Conservation (phyloP, 2,113 vertebrate genomes). For the Dicentrarchus labrax region DNA sequence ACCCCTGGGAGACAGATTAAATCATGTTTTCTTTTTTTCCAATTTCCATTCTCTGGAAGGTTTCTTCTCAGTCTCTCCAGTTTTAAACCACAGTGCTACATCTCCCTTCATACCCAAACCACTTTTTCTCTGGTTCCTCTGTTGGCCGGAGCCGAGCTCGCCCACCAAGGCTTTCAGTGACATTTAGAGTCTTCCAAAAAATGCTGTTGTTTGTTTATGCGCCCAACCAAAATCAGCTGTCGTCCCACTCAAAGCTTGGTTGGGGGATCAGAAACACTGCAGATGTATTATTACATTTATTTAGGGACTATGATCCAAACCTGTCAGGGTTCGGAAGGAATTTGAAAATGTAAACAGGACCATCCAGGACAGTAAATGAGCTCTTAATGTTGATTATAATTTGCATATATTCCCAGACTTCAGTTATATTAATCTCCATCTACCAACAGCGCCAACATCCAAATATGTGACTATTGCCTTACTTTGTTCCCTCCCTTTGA, state of each 20-base stretch:
- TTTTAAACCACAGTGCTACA: constrained; percentile 42
- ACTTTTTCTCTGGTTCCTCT: background rate
- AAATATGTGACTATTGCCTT: background rate
- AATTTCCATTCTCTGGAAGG: constrained; percentile 64
- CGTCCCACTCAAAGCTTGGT: constrained; percentile 3
- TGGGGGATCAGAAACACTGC: constrained; percentile 26
- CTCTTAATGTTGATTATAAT: constrained; percentile 7
- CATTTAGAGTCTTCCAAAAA: constrained; percentile 60
- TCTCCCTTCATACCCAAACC: constrained; percentile 24
- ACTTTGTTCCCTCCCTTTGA: constrained; percentile 10
- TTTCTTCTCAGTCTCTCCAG: constrained; percentile 44
- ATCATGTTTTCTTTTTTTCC: constrained; percentile 65
- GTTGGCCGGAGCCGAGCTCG: background rate
- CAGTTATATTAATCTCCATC: background rate
- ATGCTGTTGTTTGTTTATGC: constrained; percentile 54
- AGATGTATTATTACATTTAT: constrained; percentile 28
- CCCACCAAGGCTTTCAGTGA: constrained; percentile 45
- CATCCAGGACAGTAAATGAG: background rate
- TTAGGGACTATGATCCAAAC: constrained; percentile 22
- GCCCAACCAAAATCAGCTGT: constrained; percentile 52
- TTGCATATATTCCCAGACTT: constrained; percentile 1
- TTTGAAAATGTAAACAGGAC: constrained; percentile 15
- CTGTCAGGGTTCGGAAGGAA: constrained; percentile 4
- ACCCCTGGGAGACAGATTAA: constrained; percentile 64
- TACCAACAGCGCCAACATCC: background rate